Evolutionary conservation across 1,140 invertebrate species (phyloP).

Genomic region (Mercenaria mercenaria): DNA sequence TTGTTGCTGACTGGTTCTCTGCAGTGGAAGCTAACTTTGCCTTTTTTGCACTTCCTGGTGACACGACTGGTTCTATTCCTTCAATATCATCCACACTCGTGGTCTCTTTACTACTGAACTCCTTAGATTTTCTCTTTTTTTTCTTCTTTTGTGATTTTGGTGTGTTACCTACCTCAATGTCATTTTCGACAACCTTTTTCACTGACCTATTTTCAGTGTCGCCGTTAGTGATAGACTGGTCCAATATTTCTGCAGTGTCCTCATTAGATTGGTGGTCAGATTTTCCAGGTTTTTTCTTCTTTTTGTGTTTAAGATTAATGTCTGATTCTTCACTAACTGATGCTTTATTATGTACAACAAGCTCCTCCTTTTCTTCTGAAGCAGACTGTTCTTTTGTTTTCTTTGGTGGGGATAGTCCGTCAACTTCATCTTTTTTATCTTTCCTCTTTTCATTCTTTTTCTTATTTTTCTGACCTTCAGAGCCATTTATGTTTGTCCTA

Average conservation of each 20-base stretch:
- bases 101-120: neutral
- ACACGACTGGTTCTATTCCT: neutral
- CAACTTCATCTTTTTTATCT: neutral
- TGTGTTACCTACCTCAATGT: neutral
- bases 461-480: neutral
- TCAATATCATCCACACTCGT: neutral
- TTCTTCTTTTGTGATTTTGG: neutral
- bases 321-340: neutral
- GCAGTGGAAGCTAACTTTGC: neutral
- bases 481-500: neutral
- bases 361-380: neutral
- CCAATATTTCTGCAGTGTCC: neutral
- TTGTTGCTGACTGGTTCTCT: neutral
- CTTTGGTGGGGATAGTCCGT: neutral
- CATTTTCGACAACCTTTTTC: neutral
- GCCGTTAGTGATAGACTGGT: neutral
- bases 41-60: neutral
- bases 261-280: neutral
- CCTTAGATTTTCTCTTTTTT: neutral
- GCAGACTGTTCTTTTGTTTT: neutral
- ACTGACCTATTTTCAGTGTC: neutral
- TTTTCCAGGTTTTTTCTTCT: neutral
- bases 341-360: neutral
- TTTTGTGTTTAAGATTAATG: neutral
- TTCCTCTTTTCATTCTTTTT: neutral